These are phyloP conservation scores for Pygmarrhopalites habei DNA, from an alignment of 1,140 invertebrate genomes.

Conservation along the genomic window DNA sequence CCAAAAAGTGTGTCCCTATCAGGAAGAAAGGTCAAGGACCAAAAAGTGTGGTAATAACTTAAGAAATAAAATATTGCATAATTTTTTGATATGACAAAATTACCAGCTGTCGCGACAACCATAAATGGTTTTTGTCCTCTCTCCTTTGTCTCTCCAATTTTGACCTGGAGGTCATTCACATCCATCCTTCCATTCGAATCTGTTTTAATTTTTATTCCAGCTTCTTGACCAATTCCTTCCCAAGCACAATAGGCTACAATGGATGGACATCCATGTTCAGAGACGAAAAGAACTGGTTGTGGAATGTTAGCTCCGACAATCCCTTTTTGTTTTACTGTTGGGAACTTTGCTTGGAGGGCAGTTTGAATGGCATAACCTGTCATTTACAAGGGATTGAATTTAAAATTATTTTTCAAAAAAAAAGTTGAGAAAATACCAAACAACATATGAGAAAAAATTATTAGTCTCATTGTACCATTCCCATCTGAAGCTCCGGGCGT, in stretches of 20 bases:
- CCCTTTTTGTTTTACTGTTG: slow-evolving; percentile 57
- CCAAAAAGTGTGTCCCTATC: slow-evolving; percentile 77
- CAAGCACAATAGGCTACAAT: slow-evolving; percentile 70
- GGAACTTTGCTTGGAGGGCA: slow-evolving; percentile 67
- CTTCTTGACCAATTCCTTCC: slow-evolving; percentile 62
- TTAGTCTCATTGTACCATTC: too few relatives aligned
- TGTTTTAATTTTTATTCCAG: slow-evolving; percentile 62
- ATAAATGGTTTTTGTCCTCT: slow-evolving; percentile 69
- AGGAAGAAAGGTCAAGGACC: too few relatives aligned
- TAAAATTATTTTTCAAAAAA: too few relatives aligned
- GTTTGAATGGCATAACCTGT: slow-evolving; percentile 86
- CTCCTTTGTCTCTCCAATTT: slow-evolving; percentile 56
- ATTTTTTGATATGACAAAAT: too few relatives aligned
- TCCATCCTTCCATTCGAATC: slow-evolving; percentile 72
- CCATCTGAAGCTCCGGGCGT: slow-evolving; percentile 89
- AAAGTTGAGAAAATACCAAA: too few relatives aligned
- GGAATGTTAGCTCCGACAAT: slow-evolving; percentile 41
- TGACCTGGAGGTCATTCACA: slow-evolving; percentile 57
- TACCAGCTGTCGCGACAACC: slow-evolving; percentile 82
- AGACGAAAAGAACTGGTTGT: slow-evolving; percentile 68
- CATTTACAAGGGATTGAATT: too few relatives aligned
- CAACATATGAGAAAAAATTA: too few relatives aligned
- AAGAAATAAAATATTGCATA: too few relatives aligned
- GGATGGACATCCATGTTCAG: slow-evolving; percentile 88
- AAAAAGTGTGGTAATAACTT: too few relatives aligned